Evolutionary conservation across 2,113 vertebrate genomes (phyloP), one percentile per base, ranked within the genome.

Genomic region (Hydrolagus affinis): DNA sequence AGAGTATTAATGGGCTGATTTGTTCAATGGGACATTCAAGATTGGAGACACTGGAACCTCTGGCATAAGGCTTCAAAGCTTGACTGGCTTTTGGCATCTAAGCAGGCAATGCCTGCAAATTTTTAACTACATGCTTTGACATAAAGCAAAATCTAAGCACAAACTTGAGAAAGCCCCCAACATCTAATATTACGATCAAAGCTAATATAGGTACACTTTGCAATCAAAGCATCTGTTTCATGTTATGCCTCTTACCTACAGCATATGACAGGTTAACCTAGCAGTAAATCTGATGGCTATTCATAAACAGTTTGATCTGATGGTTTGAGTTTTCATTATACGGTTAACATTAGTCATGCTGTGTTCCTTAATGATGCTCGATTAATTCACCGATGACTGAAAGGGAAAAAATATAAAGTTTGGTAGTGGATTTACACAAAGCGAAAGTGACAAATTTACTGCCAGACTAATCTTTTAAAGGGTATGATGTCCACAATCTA

Each of bases 151-250:
- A 77, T 11, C 19, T 59, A 77, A 30, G 14, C 30, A 66, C 60
- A 80, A 17, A 64, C 10, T 30, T 83, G 25, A 83, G 66, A 83
- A 10, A 32, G 60, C 30, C 19, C 57, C 62, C 25, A 25, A 66
- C 59, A 25, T 64, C 60, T 83, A 66, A 30, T 66, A 83, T 83
- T 83, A 66, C 64, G 62, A 83, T 83, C 78, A 83, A 83, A 83
- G 78, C 25, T 28, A 83, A 66, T 30, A 66, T 83, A 8, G 62
- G 62, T 62, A 68, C 77, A 68, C 25, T 32, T 21, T 66, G 14
- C 62, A 83, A 66, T 32, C 78, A 83, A 66, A 83, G 60, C 78
- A 32, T 66, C 32, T 68, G 60, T 83, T 64, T 66, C 78, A 83
- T 83, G 62, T 66, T 25, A 83, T 32, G 62, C 25, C 25, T 32